Base-by-base conservation (phyloP, 37 sponge, comb jelly and placozoan species). In the Beroe ovata region DNA sequence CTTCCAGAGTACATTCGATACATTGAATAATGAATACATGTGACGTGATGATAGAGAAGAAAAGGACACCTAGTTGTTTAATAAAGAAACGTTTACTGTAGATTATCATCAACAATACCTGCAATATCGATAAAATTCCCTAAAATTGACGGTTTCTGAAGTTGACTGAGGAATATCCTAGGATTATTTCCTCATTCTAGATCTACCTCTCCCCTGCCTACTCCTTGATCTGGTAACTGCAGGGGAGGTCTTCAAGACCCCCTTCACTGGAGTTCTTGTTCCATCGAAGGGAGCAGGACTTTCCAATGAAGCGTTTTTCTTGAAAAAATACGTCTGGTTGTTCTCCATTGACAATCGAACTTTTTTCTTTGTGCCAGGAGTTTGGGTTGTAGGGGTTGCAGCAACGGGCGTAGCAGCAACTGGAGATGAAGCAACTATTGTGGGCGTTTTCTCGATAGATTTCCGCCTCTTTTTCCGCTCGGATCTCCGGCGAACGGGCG, bases 281-380 rank as follows among this genome's bases (percentile, higher is more conserved):
- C 84, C 25, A 29, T 77, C 84, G 28, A 41, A 77, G 8, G 84
- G 84, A n/a, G 20, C 33, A 14, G 84, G 84, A 26, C 84, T 77
- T n/a, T 77, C 84, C 26, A 77, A 25, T 18, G 84, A 42, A 22
- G 84, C n/a, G 47, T 77, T 77, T 20, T 77, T 77, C 84, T 77
- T 77, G 47, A 77, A 77, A 29, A 77, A 77, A 25, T 42, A 77
- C 2, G 84, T 77, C 25, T 77, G 84, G 84, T 77, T 77, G 54
- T 77, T 77, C 23, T 77, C 84, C 84, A 77, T 77, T 1, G 84
- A 77, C 28, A 77, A 18, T 2, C 84, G 26, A 1, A 77, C 84
- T 77, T 77, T 77, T 29, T 77, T 77, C 84, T 77, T 77, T 21
- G 84, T 40, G 8, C 22, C 54, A n/a, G 47, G 21, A 6, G 29